A percentile compares a stretch with the other conserved stretches of the same genome.
Evolutionary conservation across 2,797 vertebrate genomes (phyloP).

Genomic region (Vultur gryphus): DNA sequence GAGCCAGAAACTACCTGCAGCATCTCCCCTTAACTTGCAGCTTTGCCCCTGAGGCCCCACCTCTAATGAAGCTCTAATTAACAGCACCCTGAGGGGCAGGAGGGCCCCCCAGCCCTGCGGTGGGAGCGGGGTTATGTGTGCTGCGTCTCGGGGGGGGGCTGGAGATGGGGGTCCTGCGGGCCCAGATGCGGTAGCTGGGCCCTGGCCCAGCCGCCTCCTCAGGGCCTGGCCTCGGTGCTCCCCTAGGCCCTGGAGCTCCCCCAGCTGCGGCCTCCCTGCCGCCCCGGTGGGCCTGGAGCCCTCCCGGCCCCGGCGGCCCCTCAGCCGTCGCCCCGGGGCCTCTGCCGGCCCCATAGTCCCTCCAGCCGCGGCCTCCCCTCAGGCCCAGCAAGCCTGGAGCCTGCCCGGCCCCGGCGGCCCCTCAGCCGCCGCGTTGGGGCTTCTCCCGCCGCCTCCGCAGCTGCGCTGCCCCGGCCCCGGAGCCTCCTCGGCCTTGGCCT

Average conservation of each 20-base stretch:
- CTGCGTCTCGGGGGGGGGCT: background rate
- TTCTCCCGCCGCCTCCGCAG: too few relatives aligned
- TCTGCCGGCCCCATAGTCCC: background rate
- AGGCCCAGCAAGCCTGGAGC: too few relatives aligned
- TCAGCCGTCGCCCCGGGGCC: background rate
- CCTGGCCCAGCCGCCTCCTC: too few relatives aligned
- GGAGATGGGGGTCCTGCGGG: fast-evolving
- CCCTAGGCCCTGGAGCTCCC: background rate
- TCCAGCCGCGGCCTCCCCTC: background rate
- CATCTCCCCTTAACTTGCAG: fast-evolving
- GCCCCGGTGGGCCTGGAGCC: background rate
- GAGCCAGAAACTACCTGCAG: background rate
- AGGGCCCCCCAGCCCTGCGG: fast-evolving
- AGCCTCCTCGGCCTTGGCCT: background rate
- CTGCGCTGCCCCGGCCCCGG: background rate
- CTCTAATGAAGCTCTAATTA: background rate
- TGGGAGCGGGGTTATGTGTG: too few relatives aligned
- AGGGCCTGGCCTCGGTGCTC: too few relatives aligned
- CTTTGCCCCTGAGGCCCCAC: fast-evolving
- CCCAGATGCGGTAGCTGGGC: fast-evolving
- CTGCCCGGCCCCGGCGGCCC: fast-evolving
- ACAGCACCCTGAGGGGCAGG: background rate
- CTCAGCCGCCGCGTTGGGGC: too few relatives aligned
- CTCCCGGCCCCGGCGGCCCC: fast-evolving
- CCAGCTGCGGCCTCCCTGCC: too few relatives aligned